These are phyloP conservation scores for Piaya cayana DNA, from an alignment of 2,113 vertebrate genomes.

Conservation along the genomic window DNA sequence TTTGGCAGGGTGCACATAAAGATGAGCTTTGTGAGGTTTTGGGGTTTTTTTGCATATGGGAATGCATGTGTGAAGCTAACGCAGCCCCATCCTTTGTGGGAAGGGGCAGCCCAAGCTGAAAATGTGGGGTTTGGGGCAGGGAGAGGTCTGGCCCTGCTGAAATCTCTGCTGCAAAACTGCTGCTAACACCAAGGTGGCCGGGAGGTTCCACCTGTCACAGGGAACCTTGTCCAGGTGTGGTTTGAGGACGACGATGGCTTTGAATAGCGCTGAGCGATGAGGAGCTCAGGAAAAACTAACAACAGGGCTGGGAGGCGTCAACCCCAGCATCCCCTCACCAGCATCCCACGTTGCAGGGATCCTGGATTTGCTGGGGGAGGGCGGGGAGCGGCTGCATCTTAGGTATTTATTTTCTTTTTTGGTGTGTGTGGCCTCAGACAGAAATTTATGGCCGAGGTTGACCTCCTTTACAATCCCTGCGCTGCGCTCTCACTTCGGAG, in stretches of 20 bases:
- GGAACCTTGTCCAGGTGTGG: not conserved
- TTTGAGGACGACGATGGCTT: not conserved
- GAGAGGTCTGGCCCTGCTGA: not conserved
- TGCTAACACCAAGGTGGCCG: not conserved
- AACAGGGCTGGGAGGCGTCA: not conserved
- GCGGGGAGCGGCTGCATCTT: not conserved
- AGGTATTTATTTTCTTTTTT: conserved; percentile 13
- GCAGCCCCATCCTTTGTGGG: rapidly evolving
- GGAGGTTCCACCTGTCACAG: not conserved
- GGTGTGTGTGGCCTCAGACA: conserved; percentile 79
- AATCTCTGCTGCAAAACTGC: not conserved
- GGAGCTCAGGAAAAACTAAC: not conserved
- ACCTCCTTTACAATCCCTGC: conserved; percentile 69
- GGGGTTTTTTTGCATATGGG: not conserved
- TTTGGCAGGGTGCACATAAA: not conserved
- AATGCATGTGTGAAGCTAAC: not conserved
- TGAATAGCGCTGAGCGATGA: not conserved
- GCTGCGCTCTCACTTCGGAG: conserved; percentile 63
- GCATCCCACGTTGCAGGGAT: not conserved
- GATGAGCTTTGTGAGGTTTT: not conserved
- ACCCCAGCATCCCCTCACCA: not conserved
- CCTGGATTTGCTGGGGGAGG: not conserved
- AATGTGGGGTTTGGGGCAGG: not conserved
- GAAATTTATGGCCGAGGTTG: conserved; percentile 80
- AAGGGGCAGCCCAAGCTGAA: not conserved